Evolutionary conservation across 2,888 invertebrate genomes (phyloP), one percentile per base, ranked within the genome.

Genomic region (Erynnis tages): DNA sequence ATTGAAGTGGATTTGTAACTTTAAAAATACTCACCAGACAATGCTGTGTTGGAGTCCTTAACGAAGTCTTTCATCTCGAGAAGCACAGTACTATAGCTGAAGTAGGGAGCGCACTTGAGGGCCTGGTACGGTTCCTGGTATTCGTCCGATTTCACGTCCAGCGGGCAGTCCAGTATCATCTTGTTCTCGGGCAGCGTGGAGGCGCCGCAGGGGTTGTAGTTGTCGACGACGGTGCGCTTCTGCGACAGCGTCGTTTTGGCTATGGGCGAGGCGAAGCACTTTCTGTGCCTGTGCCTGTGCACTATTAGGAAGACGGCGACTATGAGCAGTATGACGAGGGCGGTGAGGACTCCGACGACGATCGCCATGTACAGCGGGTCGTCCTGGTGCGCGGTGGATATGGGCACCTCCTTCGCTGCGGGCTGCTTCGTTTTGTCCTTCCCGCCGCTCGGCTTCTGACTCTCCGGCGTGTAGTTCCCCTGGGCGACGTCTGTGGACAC

Each of bases 111-210:
- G 71, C 93, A 94, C 74, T 93, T 93, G 61, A 94, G 82, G 13
- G 94, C 93, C 79, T 94, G 94, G 78, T 94, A 94, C 30, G 95
- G 95, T 82, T 95, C 95, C 71, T 94, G 94, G 79, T 95, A 95
- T 73, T 94, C 94, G 69, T 93, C 93, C 37, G 93, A 91, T 72
- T 92, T 92, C 62, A 92, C 90, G 66, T 92, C 92, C 66, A 91
- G 82, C 44, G 90, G 87, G 65, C 91, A 91, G 59, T 91, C 91
- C 72, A 92, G 86, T 32, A 87, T 88, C 71, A 90, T 81, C 62
- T 91, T 91, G 54, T 84, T 85, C 2, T 90, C 81, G 0, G 91
- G 91, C 62, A 91, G 63, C 66, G 91, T 90, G 0, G 91, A 90
- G 1, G 90, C 87, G 40, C 91, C 90, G 61, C 91, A 91, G 14